A percentile compares a stretch with the other conserved stretches of the same genome.
Evolutionary conservation across 2,888 invertebrate genomes (phyloP).

Genomic region (Heliconius erato): DNA sequence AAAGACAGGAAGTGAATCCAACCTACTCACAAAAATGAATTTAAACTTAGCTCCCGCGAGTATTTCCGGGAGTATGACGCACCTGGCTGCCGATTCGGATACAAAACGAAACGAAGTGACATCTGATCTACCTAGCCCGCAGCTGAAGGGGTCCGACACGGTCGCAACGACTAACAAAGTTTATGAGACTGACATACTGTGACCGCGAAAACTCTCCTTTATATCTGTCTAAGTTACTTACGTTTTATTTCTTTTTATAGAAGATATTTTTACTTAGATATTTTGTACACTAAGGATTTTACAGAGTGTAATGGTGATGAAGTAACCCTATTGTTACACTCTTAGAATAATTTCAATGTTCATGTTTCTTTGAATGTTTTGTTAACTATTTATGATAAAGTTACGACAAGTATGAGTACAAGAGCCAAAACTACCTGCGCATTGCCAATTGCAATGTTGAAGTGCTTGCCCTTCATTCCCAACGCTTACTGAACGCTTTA

Average conservation of each 20-base stretch:
- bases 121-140: slow-evolving; percentile 48
- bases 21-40: slow-evolving; percentile 93
- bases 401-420: not conserved
- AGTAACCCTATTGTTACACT: not conserved
- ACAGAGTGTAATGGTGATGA: slow-evolving; percentile 7
- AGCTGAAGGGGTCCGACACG: slow-evolving; percentile 59
- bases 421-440: slow-evolving; percentile 8
- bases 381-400: slow-evolving; percentile 5
- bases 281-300: slow-evolving; percentile 22
- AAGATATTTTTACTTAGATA: slow-evolving; percentile 27
- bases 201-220: slow-evolving; percentile 78
- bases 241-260: slow-evolving; percentile 35
- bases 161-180: slow-evolving; percentile 91
- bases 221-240: slow-evolving; percentile 62
- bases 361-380: not conserved
- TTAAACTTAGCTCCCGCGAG: slow-evolving; percentile 86
- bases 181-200: slow-evolving; percentile 97
- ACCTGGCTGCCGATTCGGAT: slow-evolving; percentile 65
- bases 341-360: slow-evolving; percentile 9
- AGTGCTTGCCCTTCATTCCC: not conserved
- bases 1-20: slow-evolving; percentile 95
- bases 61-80: slow-evolving; percentile 79
- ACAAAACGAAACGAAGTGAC: slow-evolving; percentile 48
- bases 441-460: not conserved
- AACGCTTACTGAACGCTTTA: not conserved